Conservation (phyloP, 2,888 invertebrate species). For the Parnassius orleans region DNA sequence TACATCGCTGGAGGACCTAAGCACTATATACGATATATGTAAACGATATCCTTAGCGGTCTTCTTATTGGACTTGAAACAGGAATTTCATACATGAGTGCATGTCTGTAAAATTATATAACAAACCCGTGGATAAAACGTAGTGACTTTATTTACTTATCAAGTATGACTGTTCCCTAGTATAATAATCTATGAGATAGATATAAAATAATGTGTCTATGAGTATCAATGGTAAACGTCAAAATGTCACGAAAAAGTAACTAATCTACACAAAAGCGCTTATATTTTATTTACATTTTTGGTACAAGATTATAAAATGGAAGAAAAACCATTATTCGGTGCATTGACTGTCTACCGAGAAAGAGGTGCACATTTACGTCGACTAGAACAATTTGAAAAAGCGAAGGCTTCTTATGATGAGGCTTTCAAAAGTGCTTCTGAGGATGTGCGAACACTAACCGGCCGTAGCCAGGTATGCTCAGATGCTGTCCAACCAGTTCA, state of each 20-base stretch:
- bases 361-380: conserved; percentile 66
- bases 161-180: too few relatives aligned
- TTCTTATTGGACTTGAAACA: too few relatives aligned
- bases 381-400: conserved; percentile 70
- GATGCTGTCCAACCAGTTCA: conserved; percentile 68
- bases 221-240: neutral
- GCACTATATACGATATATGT: too few relatives aligned
- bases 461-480: conserved; percentile 68
- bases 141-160: too few relatives aligned
- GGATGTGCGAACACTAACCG: conserved; percentile 62
- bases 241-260: conserved; percentile 2
- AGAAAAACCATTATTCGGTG: conserved; percentile 62
- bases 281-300: neutral
- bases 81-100: too few relatives aligned
- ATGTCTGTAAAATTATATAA: too few relatives aligned
- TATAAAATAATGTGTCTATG: neutral
- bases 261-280: neutral
- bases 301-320: conserved; percentile 49
- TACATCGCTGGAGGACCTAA: too few relatives aligned
- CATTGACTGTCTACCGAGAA: conserved; percentile 69
- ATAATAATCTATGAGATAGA: neutral
- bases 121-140: too few relatives aligned
- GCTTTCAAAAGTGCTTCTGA: conserved; percentile 57
- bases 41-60: too few relatives aligned
- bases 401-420: conserved; percentile 67